Evolutionary conservation across 2,888 invertebrate species (phyloP), one percentile per base, ranked within the genome.

Genomic region (Cryptocheilus praepositus): DNA sequence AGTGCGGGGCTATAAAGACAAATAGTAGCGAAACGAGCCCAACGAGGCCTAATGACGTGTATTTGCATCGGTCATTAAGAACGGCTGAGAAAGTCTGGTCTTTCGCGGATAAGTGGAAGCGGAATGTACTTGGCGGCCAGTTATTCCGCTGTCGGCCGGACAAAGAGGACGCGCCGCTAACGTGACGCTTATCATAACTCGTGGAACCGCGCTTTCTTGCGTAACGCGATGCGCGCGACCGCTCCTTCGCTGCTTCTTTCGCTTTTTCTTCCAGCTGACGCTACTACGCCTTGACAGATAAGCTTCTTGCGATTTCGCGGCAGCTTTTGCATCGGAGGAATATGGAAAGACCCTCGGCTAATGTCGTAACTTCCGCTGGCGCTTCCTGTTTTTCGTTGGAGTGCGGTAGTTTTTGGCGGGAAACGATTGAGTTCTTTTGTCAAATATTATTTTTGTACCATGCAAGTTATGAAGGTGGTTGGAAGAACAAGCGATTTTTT

Each of bases 51-150:
- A 83, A 83, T 78, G 73, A 79, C 70, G 71, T 61, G 66, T 72
- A 81, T 83, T 83, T 83, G 80, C 80, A 83, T 81, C 69, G 69
- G 76, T 76, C 81, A 79, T 82, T 80, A 81, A 81, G 74, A 71
- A 2, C 52, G 56, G 64, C 44, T 64, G 73, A 57, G 70, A 71
- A 71, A 75, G 76, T 74, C 57, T 70, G 55, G 44, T 62, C 70
- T 36, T 36, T 36, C 36, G 36, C 36, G 36, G 36, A 36, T 36
- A 36, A 36, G 18, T 54, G 46, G 59, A 28, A 36, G 22, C 18
- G 46, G 55, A 67, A 57, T 58, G 45, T 21, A 13, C 57, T 49
- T 60, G 43, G 19, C 63, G 69, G 66, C 56, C 63, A 58, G 73
- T 67, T 66, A 67, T 74, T 70, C 68, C 55, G 54, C 58, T 58